Evolutionary conservation across 2,888 invertebrate species (phyloP), one percentile per base, ranked within the genome.

Genomic region (Drosophila yooni): DNA sequence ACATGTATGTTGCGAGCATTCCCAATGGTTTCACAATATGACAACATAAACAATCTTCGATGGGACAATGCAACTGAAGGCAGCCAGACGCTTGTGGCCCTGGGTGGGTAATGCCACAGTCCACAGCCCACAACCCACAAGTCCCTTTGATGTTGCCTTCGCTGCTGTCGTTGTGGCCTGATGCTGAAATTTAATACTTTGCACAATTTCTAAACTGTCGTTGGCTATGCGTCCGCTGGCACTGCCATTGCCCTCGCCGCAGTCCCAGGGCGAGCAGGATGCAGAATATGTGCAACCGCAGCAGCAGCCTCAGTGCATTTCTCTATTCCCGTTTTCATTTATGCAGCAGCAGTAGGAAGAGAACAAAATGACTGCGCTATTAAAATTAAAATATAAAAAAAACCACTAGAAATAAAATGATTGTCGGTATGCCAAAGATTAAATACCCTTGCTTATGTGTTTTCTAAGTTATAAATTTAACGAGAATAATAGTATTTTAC

Each of bases 321-420:
- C 80, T 73, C 83, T 73, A 82, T 82, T 82, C 80, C 83, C 76
- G 80, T 70, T 81, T 80, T 82, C 80, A 80, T 80, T 82, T 81
- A 81, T 79, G 79, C 80, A 67, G 67, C 81, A 64, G 74, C 81
- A 68, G 61, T 78, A 68, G 69, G 63, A 43, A 46, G 58, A 71
- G 67, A 34, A 57, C 34, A 77, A 74, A 66, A 60, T 63, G 60
- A 70, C 74, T 82, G 82, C 58, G 74, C 82, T 82, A 79, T 79
- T 72, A 72, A 82, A 80, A 79, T 79, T 43, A 57, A 57, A 57
- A 57, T 21, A 57, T n/a, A 25, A 21, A 31, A 43, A 56, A 60
- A 61, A 59, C 62, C 48, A 56, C 27, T n/a, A 70, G 53, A 54
- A 70, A 43, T 15, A 51, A 50, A 13, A 53, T 27, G 10, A n/a